phyloP scores from a whole-genome alignment of 2,113 vertebrate species.

The Podocnemis expansa region DNA sequence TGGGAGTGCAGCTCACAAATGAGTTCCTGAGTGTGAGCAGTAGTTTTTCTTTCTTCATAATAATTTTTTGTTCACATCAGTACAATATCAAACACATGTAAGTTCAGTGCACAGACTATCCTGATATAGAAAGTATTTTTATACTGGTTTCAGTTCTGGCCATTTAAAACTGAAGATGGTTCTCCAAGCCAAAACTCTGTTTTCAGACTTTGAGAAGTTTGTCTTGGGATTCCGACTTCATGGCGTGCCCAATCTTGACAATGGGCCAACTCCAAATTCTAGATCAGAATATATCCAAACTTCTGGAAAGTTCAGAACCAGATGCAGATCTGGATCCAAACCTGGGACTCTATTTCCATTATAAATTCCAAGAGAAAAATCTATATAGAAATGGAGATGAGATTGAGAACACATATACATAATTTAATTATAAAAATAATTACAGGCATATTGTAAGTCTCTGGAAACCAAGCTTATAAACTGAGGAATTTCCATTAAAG shows the following conservation, averaged over 20 bases:
- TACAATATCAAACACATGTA: background rate
- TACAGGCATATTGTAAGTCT: background rate
- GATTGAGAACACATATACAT: background rate
- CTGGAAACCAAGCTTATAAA: background rate
- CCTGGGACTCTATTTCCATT: background rate
- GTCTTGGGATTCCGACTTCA: background rate
- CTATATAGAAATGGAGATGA: slow-evolving; percentile 4
- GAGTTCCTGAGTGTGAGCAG: background rate
- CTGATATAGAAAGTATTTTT: fast-evolving
- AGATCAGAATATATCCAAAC: background rate
- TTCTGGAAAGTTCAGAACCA: background rate
- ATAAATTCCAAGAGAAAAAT: background rate
- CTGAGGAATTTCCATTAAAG: background rate
- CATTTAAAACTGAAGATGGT: background rate
- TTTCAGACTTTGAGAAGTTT: background rate
- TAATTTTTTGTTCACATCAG: fast-evolving
- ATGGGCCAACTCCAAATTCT: background rate
- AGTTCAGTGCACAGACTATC: fast-evolving
- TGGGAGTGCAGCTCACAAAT: background rate
- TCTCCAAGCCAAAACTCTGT: background rate
- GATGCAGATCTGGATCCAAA: background rate
- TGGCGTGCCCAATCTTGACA: fast-evolving
- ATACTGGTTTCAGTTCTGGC: background rate
- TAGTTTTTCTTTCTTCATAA: fast-evolving
- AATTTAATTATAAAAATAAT: background rate